These are phyloP conservation scores for Sciaenops ocellatus DNA, from an alignment of 2,797 vertebrate species.

Conservation along the genomic window DNA sequence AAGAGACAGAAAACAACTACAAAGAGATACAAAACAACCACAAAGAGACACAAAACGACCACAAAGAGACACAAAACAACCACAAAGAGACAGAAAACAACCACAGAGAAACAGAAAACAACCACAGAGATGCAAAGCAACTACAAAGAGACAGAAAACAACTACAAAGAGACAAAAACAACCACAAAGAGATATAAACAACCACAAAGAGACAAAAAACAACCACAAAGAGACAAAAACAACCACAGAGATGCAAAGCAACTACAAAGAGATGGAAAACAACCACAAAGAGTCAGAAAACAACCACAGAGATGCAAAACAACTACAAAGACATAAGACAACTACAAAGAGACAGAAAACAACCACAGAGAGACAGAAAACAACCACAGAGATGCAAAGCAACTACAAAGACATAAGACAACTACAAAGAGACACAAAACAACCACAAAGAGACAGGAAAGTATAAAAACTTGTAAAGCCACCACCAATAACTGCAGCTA, in stretches of 20 bases:
- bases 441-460: not conserved
- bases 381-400: not conserved
- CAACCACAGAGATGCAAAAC: accelerated
- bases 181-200: not conserved
- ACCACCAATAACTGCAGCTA: not conserved
- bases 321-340: not conserved
- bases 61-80: not conserved
- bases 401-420: accelerated
- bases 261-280: not conserved
- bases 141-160: not conserved
- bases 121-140: not conserved
- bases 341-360: not conserved
- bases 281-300: not conserved
- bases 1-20: not conserved
- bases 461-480: not conserved
- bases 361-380: not conserved
- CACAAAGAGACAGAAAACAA: not conserved
- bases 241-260: not conserved
- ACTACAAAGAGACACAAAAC: not conserved
- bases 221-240: not conserved
- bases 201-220: no score
- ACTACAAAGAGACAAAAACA: not conserved
- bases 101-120: not conserved
- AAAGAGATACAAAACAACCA: not conserved
- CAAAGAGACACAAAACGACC: not conserved